Evolutionary conservation across 2,888 invertebrate species (phyloP).

Genomic region (Drosophila paramelanica): DNA sequence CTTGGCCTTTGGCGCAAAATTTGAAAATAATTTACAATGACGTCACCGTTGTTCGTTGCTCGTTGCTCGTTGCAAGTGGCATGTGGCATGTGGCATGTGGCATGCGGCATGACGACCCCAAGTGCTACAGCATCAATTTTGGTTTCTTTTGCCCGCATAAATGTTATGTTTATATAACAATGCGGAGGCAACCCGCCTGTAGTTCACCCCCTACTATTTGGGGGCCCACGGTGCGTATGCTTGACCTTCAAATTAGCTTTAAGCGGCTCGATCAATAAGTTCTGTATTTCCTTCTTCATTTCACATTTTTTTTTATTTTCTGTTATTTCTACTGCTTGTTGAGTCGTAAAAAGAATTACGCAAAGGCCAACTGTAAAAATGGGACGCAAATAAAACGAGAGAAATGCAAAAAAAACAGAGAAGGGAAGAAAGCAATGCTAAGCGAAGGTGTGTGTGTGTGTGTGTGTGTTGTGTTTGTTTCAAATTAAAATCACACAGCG

Average conservation of each 20-base stretch:
- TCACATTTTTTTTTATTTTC: constrained; percentile 15
- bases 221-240: constrained; percentile 66
- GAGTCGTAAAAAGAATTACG: constrained; percentile 80
- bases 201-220: not conserved
- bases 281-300: constrained; percentile 57
- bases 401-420: constrained; percentile 44
- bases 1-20: constrained; percentile 73
- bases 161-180: constrained; percentile 65
- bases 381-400: constrained; percentile 71
- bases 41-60: constrained; percentile 57
- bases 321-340: constrained; percentile 66
- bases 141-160: constrained; percentile 35
- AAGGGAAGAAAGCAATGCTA: not conserved
- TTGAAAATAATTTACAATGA: constrained; percentile 78
- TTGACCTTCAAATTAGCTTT: constrained; percentile 71
- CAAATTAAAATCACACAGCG: constrained; percentile 79
- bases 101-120: constrained; percentile 34
- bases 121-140: constrained; percentile 8
- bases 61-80: constrained; percentile 11
- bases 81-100: constrained; percentile 21
- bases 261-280: constrained; percentile 69
- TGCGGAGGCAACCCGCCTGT: constrained; percentile 20
- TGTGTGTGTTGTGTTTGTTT: constrained; percentile 59
- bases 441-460: constrained; percentile 33
- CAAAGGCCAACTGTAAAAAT: constrained; percentile 64